Evolutionary conservation across 2,797 vertebrate genomes (phyloP), one percentile per base, ranked within the genome.

Genomic region (Varecia variegata): DNA sequence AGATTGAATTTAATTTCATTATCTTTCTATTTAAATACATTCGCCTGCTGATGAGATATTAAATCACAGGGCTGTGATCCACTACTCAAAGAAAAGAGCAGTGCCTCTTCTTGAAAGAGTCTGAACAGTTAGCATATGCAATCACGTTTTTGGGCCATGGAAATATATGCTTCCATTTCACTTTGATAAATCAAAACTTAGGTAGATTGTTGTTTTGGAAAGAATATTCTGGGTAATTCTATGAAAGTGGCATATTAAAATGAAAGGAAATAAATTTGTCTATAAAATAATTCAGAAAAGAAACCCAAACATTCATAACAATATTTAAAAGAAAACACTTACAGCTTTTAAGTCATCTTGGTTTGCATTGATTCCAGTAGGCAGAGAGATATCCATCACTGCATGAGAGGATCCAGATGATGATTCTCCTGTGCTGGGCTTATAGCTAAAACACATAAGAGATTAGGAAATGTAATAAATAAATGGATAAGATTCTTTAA

Each of bases 321-420:
- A 74, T 50, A 54, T 23, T 60, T 80, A 89, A 84, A 47, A 23
- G 70, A 80, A 81, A 85, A 38, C 20, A 97, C 98, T 98, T 98
- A 99, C 98, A 95, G 94, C 97, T 50, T 97, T 93, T 93, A 99
- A 98, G 85, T 99, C 99, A 30, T 99, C 99, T 88, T 98, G 92
- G 52, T 99, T 96, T 8, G 99, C 98, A 2, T 95, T 97, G 88
- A 99, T 95, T 52, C 99, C 99, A 3, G 99, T 99, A 2, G 99
- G 99, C 98, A 99, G 97, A 88, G 99, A 97, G 92, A 99, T 99
- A 97, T 99, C 99, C 99, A 99, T 99, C 89, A 99, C 99, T 0
- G 99, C 98, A 47, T 99, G 99, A 35, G 98, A 97, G 52, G 99
- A 99, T 13, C 98, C 98, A 0, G 96, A 98, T 2, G 83, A 68